Evolutionary conservation across 2,113 vertebrate genomes (phyloP), one percentile per base, ranked within the genome.

Genomic region (Jaculus jaculus): DNA sequence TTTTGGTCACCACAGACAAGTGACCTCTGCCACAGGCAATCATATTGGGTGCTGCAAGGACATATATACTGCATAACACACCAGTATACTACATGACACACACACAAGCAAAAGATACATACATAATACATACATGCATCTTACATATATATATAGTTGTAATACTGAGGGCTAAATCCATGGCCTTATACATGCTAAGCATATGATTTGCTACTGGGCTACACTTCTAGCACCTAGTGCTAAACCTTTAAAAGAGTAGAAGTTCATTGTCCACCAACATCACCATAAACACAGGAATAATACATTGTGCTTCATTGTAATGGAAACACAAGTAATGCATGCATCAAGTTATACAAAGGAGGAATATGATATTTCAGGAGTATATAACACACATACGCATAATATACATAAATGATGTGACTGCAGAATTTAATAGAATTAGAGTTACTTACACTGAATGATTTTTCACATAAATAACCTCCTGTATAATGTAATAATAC

Each of bases 291-390:
- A 26, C 7, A 42, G 26, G 23, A 28, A 13, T 84, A 21, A 28
- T 60, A 10, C n/a, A 60, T 39, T 60, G 23, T 21, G 51, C 69
- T 20, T 21, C 4, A 58, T 7, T 26, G 1, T 77, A 93, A 90
- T 5, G 16, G 17, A 93, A 96, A 77, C 69, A 30, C 82, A 81
- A 92, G 79, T 91, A 93, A 84, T 71, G 60, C 94, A 65, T 66
- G 39, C 42, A 83, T 68, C 47, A 37, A 82, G 24, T 92, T 91
- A 89, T 26, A 47, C 7, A 68, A 84, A 82, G 5, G 37, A 85
- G 18, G 63, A 34, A 32, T 75, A 23, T 75, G 7, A 60, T 47
- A 75, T 34, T 78, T 54, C 18, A 74, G 7, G 8, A 39, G 39
- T 21, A 1, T 24, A 42, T 16, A 65, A 42, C 42, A 81, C n/a